Conservation (phyloP, 2,888 invertebrate species). For the Nomada fucata region DNA sequence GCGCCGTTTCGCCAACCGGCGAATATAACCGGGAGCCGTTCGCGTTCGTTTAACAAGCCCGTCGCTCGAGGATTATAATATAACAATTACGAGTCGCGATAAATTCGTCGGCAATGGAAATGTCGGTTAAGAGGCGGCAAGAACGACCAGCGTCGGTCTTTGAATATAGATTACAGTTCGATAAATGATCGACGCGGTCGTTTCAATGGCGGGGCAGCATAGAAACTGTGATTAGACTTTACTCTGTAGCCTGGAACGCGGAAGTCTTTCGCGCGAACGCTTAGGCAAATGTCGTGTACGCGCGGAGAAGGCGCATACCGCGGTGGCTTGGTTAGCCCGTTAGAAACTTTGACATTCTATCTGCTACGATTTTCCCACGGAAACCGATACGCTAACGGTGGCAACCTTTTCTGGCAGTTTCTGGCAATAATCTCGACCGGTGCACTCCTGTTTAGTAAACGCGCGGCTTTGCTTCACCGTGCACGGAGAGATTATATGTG, state of each 20-base stretch:
- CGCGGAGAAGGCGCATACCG: constrained; percentile 34
- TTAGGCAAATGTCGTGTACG: constrained; percentile 65
- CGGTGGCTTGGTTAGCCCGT: constrained; percentile 28
- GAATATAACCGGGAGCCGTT: neutral
- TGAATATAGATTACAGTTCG: constrained; percentile 43
- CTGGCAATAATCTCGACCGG: constrained; percentile 47
- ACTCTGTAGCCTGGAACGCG: constrained; percentile 64
- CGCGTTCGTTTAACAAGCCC: neutral
- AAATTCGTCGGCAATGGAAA: neutral
- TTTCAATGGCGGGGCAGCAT: constrained; percentile 18
- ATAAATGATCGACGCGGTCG: constrained; percentile 46
- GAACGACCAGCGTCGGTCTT: constrained; percentile 29
- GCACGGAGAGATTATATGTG: constrained; percentile 57
- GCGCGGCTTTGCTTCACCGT: constrained; percentile 6
- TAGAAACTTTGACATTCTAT: constrained; percentile 66
- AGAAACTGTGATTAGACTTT: constrained; percentile 62
- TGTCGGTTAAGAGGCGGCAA: constrained; percentile 7
- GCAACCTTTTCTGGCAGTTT: constrained; percentile 60
- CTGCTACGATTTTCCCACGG: constrained; percentile 62
- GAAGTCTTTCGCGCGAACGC: constrained; percentile 57
- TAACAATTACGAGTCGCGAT: constrained; percentile 39
- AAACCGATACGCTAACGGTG: constrained; percentile 51
- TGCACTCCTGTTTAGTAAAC: constrained; percentile 19
- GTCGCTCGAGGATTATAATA: constrained; percentile 21
- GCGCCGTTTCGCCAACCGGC: constrained; percentile 17